Evolutionary conservation across 1,140 invertebrate genomes (phyloP).

Genomic region (Euura lappo): DNA sequence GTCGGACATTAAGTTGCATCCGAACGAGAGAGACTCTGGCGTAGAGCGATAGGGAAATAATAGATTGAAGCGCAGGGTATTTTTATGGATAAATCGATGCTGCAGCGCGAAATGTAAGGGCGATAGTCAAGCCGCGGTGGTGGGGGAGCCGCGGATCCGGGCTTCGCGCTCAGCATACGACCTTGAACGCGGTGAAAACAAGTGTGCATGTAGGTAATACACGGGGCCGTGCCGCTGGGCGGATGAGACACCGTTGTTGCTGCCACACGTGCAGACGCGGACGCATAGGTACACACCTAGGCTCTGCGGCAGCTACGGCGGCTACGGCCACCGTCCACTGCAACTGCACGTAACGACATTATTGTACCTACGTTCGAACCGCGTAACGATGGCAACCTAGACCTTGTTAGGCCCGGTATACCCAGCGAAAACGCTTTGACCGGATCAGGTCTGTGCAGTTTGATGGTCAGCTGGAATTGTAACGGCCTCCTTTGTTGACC

Average conservation of each 20-base stretch:
- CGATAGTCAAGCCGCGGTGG: background rate
- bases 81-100: conserved; percentile 60
- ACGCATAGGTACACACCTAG: background rate
- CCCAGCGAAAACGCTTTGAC: conserved; percentile 17
- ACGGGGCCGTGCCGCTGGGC: background rate
- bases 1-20: background rate
- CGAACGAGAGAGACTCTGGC: conserved; percentile 37
- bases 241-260: too few species aligned
- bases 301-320: too few species aligned
- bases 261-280: background rate
- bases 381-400: conserved; percentile 3
- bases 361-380: too few species aligned
- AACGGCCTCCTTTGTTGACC: conserved; percentile 43
- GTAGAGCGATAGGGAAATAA: conserved; percentile 51
- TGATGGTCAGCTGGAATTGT: conserved; percentile 42
- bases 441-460: conserved; percentile 14
- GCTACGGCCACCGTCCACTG: too few species aligned
- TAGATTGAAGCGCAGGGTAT: conserved; percentile 51
- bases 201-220: background rate
- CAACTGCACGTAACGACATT: too few species aligned
- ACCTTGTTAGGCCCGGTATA: conserved; percentile 13
- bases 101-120: conserved; percentile 27
- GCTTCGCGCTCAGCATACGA: conserved; percentile 44
- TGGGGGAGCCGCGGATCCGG: conserved; percentile 31
- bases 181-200: conserved; percentile 38